These are phyloP conservation scores for Heteromyza rotundicornis DNA, from an alignment of 2,888 invertebrate genomes.

Conservation along the genomic window DNA sequence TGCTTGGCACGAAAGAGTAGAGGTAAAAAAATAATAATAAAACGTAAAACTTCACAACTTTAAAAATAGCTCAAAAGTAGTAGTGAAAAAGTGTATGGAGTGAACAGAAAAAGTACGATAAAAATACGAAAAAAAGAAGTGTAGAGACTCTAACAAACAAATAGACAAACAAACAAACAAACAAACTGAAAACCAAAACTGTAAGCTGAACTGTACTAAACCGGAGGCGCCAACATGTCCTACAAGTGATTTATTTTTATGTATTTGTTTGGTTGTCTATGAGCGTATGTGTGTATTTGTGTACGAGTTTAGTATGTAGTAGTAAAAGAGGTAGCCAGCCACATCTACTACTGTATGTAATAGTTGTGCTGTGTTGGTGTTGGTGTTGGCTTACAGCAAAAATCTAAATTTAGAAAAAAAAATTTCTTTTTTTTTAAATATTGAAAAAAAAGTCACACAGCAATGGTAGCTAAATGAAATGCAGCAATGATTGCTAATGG, in stretches of 20 bases:
- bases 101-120: not conserved
- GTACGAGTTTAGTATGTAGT: too few species aligned
- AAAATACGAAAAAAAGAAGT: not conserved
- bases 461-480: too few species aligned
- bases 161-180: not conserved
- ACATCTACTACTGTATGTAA: not conserved
- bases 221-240: constrained; percentile 60
- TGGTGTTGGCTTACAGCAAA: constrained; percentile 28
- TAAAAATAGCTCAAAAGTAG: constrained; percentile 1
- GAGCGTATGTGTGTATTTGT: too few species aligned
- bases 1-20: too few species aligned
- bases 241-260: constrained; percentile 59
- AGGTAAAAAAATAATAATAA: not conserved
- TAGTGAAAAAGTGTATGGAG: too few species aligned
- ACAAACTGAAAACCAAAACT: constrained; percentile 2
- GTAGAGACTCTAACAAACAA: constrained; percentile 1
- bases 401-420: not conserved
- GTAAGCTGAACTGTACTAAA: constrained; percentile 37
- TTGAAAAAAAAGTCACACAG: too few species aligned
- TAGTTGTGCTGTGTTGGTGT: constrained; percentile 1
- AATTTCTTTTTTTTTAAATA: too few species aligned
- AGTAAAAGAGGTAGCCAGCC: too few species aligned
- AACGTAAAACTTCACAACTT: not conserved
- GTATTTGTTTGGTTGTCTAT: constrained; percentile 40
- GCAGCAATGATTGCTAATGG: too few species aligned